Base-by-base conservation (phyloP, 2,888 invertebrate genomes). In the Oxyteleia sp. region DNA sequence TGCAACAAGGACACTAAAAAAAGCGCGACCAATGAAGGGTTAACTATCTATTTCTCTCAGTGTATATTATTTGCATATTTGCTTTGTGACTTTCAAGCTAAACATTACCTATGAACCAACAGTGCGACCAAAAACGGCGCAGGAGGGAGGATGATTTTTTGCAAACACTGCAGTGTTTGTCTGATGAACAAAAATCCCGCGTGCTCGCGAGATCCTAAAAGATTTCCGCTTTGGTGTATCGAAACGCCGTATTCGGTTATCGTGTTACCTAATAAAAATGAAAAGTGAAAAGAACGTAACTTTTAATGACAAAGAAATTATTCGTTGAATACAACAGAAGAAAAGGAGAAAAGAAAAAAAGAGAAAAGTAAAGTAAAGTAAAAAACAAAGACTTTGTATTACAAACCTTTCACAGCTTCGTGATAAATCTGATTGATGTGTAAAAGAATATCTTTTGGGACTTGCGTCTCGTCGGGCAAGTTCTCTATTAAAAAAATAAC, bases 101-200 rank as follows among this genome's bases (percentile, higher is more conserved):
- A n/a, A n/a, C n/a, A n/a, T 81, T 93, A 95, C 91, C 96, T 95
- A 92, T 97, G 97, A 66, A 98, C 95, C 53, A 98, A 94, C 80
- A 98, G 94, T 0, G 96, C 97, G 83, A 97, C 95, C 55, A 98
- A 93, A 91, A 95, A 97, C 0, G 97, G 97, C 82, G 95, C 95
- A 41, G 95, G 94, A 0, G 97, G 97, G 85, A 96, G 93, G 59
- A 95, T 94, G 10, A 98, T 94, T 89, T 96, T 96, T 89, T 96
- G 96, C 84, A 97, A 93, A 92, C 97, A 98, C 92, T 98, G 97
- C 93, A 96, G 96, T 11, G 96, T 96, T 23, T 97, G 96, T 72
- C 96, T 94, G 82, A 98, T 95, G 89, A 96, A 97, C n/a, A 98
- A 94, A 92, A 98, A 97, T 43, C 97, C 98, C 10, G 96, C 96